A percentile compares a stretch with the other conserved stretches of the same genome.
phyloP scores from a whole-genome alignment of 2,888 invertebrate genomes.

The Eupithecia exiguata region DNA sequence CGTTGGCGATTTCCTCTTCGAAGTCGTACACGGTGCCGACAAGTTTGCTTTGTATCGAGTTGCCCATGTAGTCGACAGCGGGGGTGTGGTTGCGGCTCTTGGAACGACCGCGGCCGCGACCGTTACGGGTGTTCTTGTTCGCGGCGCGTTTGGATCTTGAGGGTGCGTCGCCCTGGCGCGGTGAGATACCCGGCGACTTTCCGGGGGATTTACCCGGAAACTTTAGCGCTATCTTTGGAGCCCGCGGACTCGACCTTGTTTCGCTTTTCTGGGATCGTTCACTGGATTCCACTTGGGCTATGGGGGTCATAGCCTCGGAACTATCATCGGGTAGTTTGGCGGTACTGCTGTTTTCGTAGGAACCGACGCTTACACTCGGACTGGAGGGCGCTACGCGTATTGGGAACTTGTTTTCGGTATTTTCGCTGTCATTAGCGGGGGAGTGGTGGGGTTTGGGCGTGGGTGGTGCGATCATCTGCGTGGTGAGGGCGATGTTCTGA shows the following conservation, averaged over 20 bases:
- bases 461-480: constrained; percentile 90
- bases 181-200: constrained; percentile 87
- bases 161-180: constrained; percentile 82
- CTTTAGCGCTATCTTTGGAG: constrained; percentile 81
- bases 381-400: constrained; percentile 66
- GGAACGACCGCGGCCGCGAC: constrained; percentile 79
- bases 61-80: constrained; percentile 80
- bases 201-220: constrained; percentile 88
- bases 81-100: constrained; percentile 71
- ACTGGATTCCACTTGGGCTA: constrained; percentile 56
- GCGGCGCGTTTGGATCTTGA: constrained; percentile 70
- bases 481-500: constrained; percentile 91
- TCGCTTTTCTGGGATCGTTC: constrained; percentile 57
- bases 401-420: constrained; percentile 70
- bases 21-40: constrained; percentile 95
- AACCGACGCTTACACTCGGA: constrained; percentile 71
- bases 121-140: constrained; percentile 73
- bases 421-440: constrained; percentile 73
- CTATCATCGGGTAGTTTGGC: constrained; percentile 73
- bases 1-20: constrained; percentile 91
- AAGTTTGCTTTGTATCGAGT: constrained; percentile 91
- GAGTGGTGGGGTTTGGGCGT: constrained; percentile 79
- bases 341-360: constrained; percentile 65
- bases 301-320: constrained; percentile 62
- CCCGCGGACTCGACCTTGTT: constrained; percentile 66